Evolutionary conservation across 1,140 invertebrate species (phyloP).

Genomic region (Laupala kohalensis): DNA sequence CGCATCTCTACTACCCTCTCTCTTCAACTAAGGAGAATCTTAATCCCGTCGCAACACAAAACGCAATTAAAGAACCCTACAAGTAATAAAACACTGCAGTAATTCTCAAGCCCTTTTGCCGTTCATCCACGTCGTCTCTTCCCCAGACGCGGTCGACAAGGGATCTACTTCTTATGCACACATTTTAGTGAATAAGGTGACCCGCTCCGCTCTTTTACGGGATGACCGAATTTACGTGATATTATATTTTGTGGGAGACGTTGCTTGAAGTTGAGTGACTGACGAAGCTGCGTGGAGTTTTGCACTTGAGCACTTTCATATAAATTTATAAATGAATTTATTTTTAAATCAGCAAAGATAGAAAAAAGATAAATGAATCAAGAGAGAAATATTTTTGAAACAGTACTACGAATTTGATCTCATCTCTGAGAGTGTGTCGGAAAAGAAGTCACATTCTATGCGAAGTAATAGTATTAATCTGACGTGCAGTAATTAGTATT

Average conservation of each 20-base stretch:
- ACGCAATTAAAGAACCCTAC: conserved; percentile 4
- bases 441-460: too few relatives aligned
- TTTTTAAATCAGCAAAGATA: too few relatives aligned
- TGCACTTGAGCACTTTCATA: too few relatives aligned
- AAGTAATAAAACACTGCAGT: conserved; percentile 5
- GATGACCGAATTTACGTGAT: neutral
- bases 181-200: neutral
- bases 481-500: too few relatives aligned
- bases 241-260: neutral
- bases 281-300: too few relatives aligned
- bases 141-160: neutral
- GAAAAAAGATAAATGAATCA: too few relatives aligned
- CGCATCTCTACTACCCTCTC: neutral
- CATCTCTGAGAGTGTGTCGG: too few relatives aligned
- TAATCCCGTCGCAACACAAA: conserved; percentile 7
- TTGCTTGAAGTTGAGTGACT: too few relatives aligned
- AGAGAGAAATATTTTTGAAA: too few relatives aligned
- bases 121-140: neutral
- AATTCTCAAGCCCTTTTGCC: neutral
- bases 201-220: neutral
- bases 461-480: too few relatives aligned
- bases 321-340: too few relatives aligned
- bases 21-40: neutral
- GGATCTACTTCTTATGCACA: neutral
- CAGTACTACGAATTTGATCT: too few relatives aligned